phyloP scores from a whole-genome alignment of 2,113 vertebrate genomes.

The Eudorcas thomsonii region DNA sequence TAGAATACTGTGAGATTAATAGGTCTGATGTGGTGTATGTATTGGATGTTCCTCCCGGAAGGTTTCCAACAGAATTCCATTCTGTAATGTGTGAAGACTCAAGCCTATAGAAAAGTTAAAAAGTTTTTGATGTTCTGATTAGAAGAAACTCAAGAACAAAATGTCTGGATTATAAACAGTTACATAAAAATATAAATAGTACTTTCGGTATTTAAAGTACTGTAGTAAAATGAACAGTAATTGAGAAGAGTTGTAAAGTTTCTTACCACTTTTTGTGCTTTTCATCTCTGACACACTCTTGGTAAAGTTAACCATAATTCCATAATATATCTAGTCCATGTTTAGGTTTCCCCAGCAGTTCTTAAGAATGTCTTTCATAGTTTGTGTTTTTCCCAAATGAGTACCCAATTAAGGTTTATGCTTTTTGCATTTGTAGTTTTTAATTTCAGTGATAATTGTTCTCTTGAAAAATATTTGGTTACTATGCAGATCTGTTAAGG shows the following conservation, averaged over 20 bases:
- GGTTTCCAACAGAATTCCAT: not conserved
- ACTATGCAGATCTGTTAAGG: not conserved
- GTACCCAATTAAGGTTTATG: not conserved
- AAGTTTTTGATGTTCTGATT: not conserved
- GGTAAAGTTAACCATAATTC: not conserved
- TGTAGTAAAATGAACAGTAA: not conserved
- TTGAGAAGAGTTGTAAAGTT: not conserved
- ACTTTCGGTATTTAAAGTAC: not conserved
- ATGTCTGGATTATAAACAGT: not conserved
- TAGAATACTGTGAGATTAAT: not conserved
- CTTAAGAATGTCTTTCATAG: not conserved
- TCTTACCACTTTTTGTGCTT: not conserved
- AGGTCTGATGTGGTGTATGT: not conserved
- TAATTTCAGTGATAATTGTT: not conserved
- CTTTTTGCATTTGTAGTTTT: not conserved
- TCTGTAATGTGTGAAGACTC: not conserved
- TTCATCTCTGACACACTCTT: not conserved
- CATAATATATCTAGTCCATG: not conserved
- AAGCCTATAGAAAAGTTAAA: not conserved
- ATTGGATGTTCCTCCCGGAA: not conserved
- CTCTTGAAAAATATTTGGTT: not conserved
- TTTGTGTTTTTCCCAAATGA: not conserved
- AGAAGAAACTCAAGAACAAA: not conserved
- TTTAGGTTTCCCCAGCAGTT: not conserved
- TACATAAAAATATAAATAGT: not conserved